Percentiles rank a stretch among this genome's conserved stretches.
phyloP scores from a whole-genome alignment of 2,888 invertebrate genomes.

The Polietes domitor region DNA sequence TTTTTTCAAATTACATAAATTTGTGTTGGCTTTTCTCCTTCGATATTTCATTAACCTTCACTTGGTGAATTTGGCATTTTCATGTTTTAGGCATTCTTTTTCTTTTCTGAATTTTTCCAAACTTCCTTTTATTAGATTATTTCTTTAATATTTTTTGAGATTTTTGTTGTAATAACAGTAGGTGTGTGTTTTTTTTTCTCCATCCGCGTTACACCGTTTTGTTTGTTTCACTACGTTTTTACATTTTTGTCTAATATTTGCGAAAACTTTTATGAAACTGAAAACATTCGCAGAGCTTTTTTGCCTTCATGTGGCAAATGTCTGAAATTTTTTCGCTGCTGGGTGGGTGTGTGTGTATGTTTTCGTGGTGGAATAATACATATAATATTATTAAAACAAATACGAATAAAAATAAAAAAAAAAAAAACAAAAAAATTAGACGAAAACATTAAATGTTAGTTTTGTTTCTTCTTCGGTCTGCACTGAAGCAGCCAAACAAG shows the following conservation, averaged over 20 bases:
- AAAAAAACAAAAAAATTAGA: not conserved
- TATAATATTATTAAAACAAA: slow-evolving; percentile 28
- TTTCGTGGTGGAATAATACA: slow-evolving; percentile 19
- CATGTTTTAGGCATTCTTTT: not conserved
- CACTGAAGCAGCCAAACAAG: not conserved
- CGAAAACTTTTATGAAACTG: slow-evolving; percentile 77
- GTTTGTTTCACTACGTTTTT: slow-evolving; percentile 33
- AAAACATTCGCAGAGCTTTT: slow-evolving; percentile 67
- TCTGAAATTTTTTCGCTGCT: slow-evolving; percentile 21
- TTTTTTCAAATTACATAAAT: slow-evolving; percentile 14
- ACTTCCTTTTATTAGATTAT: not conserved
- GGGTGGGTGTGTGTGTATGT: not conserved
- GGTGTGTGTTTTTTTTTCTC: not conserved
- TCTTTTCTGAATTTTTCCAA: not conserved
- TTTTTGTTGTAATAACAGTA: not conserved
- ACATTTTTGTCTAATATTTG: slow-evolving; percentile 70
- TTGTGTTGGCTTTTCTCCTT: not conserved
- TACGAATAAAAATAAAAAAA: not conserved
- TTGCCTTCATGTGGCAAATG: slow-evolving; percentile 53
- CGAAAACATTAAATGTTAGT: slow-evolving; percentile 30
- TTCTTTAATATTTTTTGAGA: not conserved
- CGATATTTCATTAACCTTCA: not conserved
- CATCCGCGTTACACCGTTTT: slow-evolving; percentile 11
- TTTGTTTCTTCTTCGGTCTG: slow-evolving; percentile 1
- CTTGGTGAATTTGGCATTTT: not conserved